Base-by-base conservation (phyloP, 2,113 vertebrate genomes). In the Rhineura floridana region DNA sequence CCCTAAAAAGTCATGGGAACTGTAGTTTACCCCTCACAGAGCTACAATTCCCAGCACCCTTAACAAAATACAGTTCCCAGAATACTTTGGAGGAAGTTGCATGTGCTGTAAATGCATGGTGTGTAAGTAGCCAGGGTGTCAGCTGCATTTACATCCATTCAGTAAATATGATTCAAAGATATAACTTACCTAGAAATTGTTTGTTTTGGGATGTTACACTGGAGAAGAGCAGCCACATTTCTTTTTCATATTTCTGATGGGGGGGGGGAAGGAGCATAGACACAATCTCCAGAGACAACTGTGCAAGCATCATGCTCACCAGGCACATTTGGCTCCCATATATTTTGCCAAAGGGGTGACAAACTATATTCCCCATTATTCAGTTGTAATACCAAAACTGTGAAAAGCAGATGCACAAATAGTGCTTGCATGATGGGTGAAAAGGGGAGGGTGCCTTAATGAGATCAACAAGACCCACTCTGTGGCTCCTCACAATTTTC, bases 81-180 rank as follows among this genome's bases (percentile, higher is more conserved):
- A n/a, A n/a, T n/a, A n/a, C n/a, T 30, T 67, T 67, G 23, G 23
- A 65, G 63, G 63, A 65, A 25, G 28, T 65, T 65, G 28, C 5
- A 3, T 33, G 8, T 30, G 28, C 3, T 33, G n/a, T n/a, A n/a
- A 30, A 33, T 62, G 28, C 33, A 67, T 67, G 65, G 65, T n/a
- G 59, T 8, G n/a, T 9, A 69, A 19, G 0, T 0, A n/a, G n/a
- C n/a, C n/a, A n/a, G n/a, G 0, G n/a, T 67, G 75, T 78, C 17
- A 46, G 17, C 72, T 1, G 0, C 75, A 80, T 90, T 84, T 69
- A 1, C 11, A 72, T 0, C 85, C 33, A 81, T 46, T 89, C 39
- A 23, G 25, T 3, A 70, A 48, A n/a, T 72, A 36, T 15, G 21
- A 30, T n/a, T n/a, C 0, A 8, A n/a, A 21, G 3, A 50, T 67